Base-by-base conservation (phyloP, 1,140 invertebrate species). In the Pachypsylla venusta region DNA sequence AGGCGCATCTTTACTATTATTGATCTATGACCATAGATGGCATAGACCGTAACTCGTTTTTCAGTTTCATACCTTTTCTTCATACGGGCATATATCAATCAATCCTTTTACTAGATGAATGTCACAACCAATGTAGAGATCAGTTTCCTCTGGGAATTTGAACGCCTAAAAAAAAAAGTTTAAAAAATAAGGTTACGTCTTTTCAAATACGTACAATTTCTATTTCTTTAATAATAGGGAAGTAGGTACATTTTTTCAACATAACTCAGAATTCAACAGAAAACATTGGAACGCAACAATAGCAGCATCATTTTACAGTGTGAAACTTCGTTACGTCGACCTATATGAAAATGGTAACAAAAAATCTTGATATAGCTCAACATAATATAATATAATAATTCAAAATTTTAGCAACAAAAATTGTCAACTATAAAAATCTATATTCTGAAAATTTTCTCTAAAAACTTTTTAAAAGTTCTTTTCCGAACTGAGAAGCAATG, bases 121-220 rank as follows among this genome's bases (percentile, higher is more conserved):
- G 60, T 89, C 87, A 66, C 88, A 92, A 66, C 89, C 85, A 30
- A 92, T 79, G 60, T 82, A 82, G 12, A 92, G 73, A 65, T 92
- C 87, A 81, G 89, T 87, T 24, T 84, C 80, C 67, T 92, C 87
- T 0, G 88, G 88, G 71, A 92, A 92, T 71, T 90, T 90, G 70
- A 92, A 90, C 0, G 87, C 87, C 69, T 85, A 65, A 25, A 53
- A 56, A 39, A 56, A 30, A 53, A 48, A 59, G 28, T 25, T 25
- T 16, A 57, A 24, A 25, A 2, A 19, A 12, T 24, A 3, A 42
- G 24, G 27, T 56, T 60, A 19, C 14, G 14, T 27, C 1, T n/a
- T n/a, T n/a, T n/a, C n/a, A n/a, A n/a, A n/a, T n/a, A n/a, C n/a
- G n/a, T n/a, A n/a, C n/a, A n/a, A n/a, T n/a, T n/a, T n/a, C n/a